phyloP scores from a whole-genome alignment of 2,113 vertebrate genomes.

The Pseudolaguvia tuberculata region DNA sequence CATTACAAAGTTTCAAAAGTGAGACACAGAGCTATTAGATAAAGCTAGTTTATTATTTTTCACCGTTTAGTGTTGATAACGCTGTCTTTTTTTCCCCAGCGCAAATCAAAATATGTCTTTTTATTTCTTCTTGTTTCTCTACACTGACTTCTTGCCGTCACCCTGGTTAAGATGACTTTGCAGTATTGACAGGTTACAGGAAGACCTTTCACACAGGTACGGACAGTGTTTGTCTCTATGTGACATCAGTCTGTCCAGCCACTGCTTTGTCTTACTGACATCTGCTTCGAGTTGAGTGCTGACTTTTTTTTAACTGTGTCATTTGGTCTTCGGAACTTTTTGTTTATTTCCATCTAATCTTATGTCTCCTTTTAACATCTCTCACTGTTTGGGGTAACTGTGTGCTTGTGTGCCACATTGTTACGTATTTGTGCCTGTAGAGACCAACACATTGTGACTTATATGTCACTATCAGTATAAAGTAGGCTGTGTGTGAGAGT shows the following conservation, averaged over 20 bases:
- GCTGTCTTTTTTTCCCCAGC: conserved; percentile 43
- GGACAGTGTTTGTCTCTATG: conserved; percentile 57
- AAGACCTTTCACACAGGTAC: conserved; percentile 67
- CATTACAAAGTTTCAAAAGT: background rate
- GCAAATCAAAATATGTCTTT: background rate
- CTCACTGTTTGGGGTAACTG: background rate
- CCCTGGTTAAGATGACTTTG: conserved; percentile 61
- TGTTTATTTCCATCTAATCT: background rate
- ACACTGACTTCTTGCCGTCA: conserved; percentile 40
- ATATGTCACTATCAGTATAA: background rate
- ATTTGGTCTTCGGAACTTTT: background rate
- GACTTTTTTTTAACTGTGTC: background rate
- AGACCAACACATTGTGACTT: background rate
- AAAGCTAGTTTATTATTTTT: background rate
- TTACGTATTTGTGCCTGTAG: background rate
- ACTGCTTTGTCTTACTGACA: conserved; percentile 1
- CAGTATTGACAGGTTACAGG: conserved; percentile 66
- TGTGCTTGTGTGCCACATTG: conserved; percentile 5
- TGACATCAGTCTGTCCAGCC: conserved; percentile 58
- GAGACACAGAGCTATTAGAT: background rate
- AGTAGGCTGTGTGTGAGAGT: background rate
- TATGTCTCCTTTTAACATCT: background rate
- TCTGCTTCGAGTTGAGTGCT: background rate
- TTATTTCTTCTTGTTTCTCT: conserved; percentile 32
- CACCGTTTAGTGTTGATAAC: background rate